Base-by-base conservation (phyloP, 2,888 invertebrate species). In the Phytoseiulus persimilis region DNA sequence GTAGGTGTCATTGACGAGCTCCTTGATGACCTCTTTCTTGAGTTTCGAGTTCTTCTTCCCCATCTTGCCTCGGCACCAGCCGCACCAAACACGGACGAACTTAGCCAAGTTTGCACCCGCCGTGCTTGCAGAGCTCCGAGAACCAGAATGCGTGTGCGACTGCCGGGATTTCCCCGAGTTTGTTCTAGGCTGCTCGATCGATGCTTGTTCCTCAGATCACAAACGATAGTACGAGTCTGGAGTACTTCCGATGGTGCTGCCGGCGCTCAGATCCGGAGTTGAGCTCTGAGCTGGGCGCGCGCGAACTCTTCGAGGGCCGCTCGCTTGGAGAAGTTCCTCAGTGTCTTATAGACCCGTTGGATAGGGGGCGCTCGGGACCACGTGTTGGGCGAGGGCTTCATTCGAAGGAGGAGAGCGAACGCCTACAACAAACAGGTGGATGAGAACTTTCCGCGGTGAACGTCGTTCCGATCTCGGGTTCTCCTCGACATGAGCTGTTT, bases 281-380 rank as follows among this genome's bases (percentile, higher is more conserved):
- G 2, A 28, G 65, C 65, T 65, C 11, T 65, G 65, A 23, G 65
- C 65, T 23, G 18, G 28, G 65, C 65, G 65, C 65, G 65, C 65
- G 65, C 65, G 14, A 65, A 65, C 65, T 65, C 65, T 65, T 65
- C 65, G 65, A 65, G 65, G 65, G 65, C 65, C 65, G 65, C 65
- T 65, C 39, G 9, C 65, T 65, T 18, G 65, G 5, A 65, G 65
- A 65, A 65, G 23, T 65, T 65, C 65, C 65, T 65, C 32, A 87
- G 39, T n/a, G 87, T 87, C 33, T 87, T 87, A 32, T 33, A 32
- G 33, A 33, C 33, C 87, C 87, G 87, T 32, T 45, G 32, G n/a
- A 33, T 45, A 87, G 87, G 87, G 87, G 87, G 87, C 87, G 87
- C 87, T 87, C 87, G 87, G 87, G 87, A 87, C 39, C 87, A 87